phyloP scores from a whole-genome alignment of 2,113 vertebrate species.

The Carassius gibelio region DNA sequence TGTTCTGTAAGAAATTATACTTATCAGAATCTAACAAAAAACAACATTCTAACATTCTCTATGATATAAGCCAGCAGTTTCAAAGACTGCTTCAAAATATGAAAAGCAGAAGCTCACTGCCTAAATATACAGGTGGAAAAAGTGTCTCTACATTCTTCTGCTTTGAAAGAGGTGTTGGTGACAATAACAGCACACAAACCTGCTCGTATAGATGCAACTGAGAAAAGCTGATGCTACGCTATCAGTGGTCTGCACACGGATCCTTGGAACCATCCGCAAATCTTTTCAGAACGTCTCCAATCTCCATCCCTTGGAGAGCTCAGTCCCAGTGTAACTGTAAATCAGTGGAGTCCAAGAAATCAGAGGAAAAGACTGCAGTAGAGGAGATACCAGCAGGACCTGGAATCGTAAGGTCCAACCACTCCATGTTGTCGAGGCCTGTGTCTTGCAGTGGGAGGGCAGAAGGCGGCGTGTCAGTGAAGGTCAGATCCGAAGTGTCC shows the following conservation, averaged over 20 bases:
- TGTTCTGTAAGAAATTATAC: not conserved
- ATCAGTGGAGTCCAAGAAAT: slow-evolving; percentile 91
- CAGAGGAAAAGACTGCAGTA: slow-evolving; percentile 82
- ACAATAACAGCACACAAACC: not conserved
- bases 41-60: slow-evolving; percentile 5
- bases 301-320: slow-evolving; percentile 33
- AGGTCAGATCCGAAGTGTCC: slow-evolving; percentile 88
- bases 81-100: slow-evolving; percentile 21
- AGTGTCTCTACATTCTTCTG: slow-evolving; percentile 33
- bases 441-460: slow-evolving; percentile 88
- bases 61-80: not conserved
- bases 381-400: slow-evolving; percentile 78
- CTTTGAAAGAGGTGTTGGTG: slow-evolving; percentile 17
- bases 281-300: not conserved
- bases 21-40: not conserved
- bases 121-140: not conserved
- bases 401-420: slow-evolving; percentile 92
- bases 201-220: not conserved
- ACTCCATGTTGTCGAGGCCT: slow-evolving; percentile 94
- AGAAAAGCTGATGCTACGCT: slow-evolving; percentile 53
- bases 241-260: not conserved
- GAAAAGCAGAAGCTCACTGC: slow-evolving; percentile 11
- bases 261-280: not conserved
- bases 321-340: slow-evolving; percentile 94
- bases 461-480: slow-evolving; percentile 72